Evolutionary conservation across 2,797 vertebrate genomes (phyloP).

Genomic region (Spinus olivaceus): DNA sequence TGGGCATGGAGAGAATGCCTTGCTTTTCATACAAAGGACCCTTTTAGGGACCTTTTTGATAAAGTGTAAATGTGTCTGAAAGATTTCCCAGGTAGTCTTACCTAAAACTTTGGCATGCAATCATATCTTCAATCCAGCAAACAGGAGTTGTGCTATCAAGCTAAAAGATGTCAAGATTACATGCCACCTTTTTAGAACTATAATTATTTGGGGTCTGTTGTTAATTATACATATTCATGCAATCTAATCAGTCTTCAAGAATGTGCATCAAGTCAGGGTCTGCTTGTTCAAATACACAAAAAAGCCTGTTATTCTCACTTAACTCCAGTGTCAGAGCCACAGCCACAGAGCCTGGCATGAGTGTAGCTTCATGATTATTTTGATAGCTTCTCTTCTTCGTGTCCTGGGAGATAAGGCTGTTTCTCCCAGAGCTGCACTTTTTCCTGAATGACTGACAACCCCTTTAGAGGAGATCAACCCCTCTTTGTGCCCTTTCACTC

Average conservation of each 20-base stretch:
- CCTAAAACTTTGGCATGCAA: neutral
- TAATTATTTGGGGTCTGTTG: neutral
- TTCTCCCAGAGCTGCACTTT: slow-evolving; percentile 57
- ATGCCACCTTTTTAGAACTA: neutral
- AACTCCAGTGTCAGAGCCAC: slow-evolving; percentile 37
- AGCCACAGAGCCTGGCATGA: neutral
- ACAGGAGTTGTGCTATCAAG: neutral
- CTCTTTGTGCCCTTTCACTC: slow-evolving; percentile 62
- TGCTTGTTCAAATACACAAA: neutral
- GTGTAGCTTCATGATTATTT: slow-evolving; percentile 51
- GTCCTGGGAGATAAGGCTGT: slow-evolving; percentile 64
- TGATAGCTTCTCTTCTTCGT: slow-evolving; percentile 52
- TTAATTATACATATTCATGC: slow-evolving; percentile 9
- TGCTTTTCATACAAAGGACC: neutral
- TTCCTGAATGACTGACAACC: slow-evolving; percentile 60
- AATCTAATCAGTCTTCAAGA: slow-evolving; percentile 16
- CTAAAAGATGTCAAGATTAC: neutral
- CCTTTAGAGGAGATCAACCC: slow-evolving; percentile 60
- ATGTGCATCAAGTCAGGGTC: neutral
- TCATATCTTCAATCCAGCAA: neutral
- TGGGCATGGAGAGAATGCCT: neutral
- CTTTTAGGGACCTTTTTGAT: neutral
- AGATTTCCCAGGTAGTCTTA: neutral
- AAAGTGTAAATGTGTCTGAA: neutral
- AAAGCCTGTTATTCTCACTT: neutral